Evolutionary conservation across 2,113 vertebrate species (phyloP), one percentile per base, ranked within the genome.

Genomic region (Clarias gariepinus): DNA sequence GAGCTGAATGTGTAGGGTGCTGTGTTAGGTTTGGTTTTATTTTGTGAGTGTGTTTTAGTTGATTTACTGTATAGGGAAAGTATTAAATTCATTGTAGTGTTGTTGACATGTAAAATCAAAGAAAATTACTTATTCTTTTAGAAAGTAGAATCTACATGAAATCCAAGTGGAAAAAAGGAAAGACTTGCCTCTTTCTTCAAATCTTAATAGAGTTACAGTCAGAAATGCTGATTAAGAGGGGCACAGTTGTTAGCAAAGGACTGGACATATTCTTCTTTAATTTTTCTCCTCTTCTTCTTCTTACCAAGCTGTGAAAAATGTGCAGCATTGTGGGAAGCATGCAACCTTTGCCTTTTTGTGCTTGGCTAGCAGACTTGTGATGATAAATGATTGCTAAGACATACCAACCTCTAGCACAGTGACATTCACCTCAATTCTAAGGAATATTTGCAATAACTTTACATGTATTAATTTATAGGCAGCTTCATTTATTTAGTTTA

Each of bases 311-410:
- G 41, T 52, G 73, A 23, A 76, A 8, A 52, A 52, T 74, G 41
- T 76, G 71, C 71, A 25, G 41, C 41, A n/a, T 15, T 76, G 73
- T 76, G 73, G 73, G 73, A 76, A 76, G 23, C 4, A 76, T 52
- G 41, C 15, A 41, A 76, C 73, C 41, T 52, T 52, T 76, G 41
- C 2, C 71, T 25, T 76, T 76, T n/a, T 76, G 36, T 47, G 73
- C 23, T 47, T 76, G 47, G 69, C 33, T 52, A 73, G 69, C 11
- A 19, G 9, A 47, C 36, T 73, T 41, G 19, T 41, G 21, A 41
- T 25, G 41, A 23, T 47, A 23, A 76, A 76, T 13, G 73, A 25
- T 25, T 16, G 21, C 13, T 52, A 47, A 41, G 19, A 47, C 69
- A 73, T 41, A 23, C 69, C 36, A 71, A 36, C 18, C 30, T 71